phyloP scores from a whole-genome alignment of 2,888 invertebrate species.

The Lomographa bimaculata region DNA sequence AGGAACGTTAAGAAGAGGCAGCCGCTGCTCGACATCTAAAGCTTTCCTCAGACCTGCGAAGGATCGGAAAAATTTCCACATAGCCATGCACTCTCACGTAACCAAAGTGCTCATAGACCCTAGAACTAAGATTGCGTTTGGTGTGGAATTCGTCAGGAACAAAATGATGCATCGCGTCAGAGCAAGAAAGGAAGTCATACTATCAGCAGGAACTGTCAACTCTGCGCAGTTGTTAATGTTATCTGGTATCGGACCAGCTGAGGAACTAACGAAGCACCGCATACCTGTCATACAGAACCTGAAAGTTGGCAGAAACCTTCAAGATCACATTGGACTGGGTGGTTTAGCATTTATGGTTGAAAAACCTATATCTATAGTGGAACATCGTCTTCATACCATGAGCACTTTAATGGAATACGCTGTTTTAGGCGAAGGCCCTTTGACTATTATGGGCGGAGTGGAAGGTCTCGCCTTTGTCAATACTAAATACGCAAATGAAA shows the following conservation, averaged over 20 bases:
- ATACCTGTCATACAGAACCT: conserved; percentile 92
- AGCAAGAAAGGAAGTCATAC: conserved; percentile 93
- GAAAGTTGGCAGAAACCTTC: conserved; percentile 93
- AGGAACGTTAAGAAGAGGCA: conserved; percentile 90
- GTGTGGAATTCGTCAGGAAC: conserved; percentile 91
- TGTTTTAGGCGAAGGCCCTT: conserved; percentile 91
- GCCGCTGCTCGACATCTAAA: conserved; percentile 94
- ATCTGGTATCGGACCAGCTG: conserved; percentile 92
- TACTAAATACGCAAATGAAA: conserved; percentile 91
- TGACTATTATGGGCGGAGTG: conserved; percentile 94
- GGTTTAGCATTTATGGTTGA: conserved; percentile 93
- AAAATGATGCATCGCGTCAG: conserved; percentile 88
- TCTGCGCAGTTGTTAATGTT: conserved; percentile 97
- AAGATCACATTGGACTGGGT: conserved; percentile 94
- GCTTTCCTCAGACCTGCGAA: conserved; percentile 93
- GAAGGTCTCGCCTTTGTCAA: conserved; percentile 95
- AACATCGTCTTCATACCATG: conserved; percentile 90
- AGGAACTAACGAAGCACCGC: conserved; percentile 87
- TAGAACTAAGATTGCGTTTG: conserved; percentile 89
- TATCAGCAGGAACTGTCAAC: conserved; percentile 96
- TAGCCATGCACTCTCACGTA: conserved; percentile 92
- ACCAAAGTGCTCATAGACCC: conserved; percentile 90
- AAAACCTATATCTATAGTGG: conserved; percentile 90
- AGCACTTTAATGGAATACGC: conserved; percentile 93
- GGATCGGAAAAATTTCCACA: conserved; percentile 91